These are phyloP conservation scores for Cossypha heuglini DNA, from an alignment of 2,797 vertebrate species.

Conservation along the genomic window DNA sequence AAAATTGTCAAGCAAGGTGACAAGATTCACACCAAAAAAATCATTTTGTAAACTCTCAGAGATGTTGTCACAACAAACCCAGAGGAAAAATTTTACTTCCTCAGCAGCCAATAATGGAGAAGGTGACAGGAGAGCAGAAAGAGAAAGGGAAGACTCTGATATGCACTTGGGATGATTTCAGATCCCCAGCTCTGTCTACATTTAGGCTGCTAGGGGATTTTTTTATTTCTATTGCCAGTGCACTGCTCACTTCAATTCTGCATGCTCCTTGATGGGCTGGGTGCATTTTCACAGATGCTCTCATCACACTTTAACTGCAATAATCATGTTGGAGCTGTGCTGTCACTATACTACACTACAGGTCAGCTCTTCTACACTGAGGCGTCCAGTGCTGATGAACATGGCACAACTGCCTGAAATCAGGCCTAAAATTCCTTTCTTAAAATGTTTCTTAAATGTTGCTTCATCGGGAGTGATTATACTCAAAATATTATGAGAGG, in stretches of 20 bases:
- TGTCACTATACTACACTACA: not conserved
- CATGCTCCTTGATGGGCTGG: not conserved
- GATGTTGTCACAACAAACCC: conserved; percentile 60
- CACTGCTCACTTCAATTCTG: conserved; percentile 36
- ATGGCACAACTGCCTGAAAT: not conserved
- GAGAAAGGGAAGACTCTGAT: not conserved
- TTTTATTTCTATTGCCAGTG: not conserved
- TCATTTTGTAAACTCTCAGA: conserved; percentile 37
- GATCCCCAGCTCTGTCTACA: not conserved
- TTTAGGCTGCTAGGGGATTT: conserved; percentile 13
- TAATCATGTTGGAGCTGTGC: not conserved
- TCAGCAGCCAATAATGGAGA: not conserved
- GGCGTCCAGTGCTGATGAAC: not conserved
- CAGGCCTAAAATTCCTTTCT: not conserved
- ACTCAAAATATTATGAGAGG: not conserved
- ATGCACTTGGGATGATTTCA: not conserved
- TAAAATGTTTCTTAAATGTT: not conserved
- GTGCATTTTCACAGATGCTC: conserved; percentile 37
- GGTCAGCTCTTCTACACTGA: not conserved
- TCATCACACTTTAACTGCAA: conserved; percentile 12
- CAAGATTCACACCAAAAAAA: conserved; percentile 56
- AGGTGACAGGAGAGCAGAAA: conserved; percentile 25
- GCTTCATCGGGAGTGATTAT: not conserved
- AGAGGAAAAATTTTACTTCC: conserved; percentile 44
- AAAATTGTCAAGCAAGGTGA: conserved; percentile 59